Evolutionary conservation across 1,140 invertebrate species (phyloP).

Genomic region (Drosophila tropicalis): DNA sequence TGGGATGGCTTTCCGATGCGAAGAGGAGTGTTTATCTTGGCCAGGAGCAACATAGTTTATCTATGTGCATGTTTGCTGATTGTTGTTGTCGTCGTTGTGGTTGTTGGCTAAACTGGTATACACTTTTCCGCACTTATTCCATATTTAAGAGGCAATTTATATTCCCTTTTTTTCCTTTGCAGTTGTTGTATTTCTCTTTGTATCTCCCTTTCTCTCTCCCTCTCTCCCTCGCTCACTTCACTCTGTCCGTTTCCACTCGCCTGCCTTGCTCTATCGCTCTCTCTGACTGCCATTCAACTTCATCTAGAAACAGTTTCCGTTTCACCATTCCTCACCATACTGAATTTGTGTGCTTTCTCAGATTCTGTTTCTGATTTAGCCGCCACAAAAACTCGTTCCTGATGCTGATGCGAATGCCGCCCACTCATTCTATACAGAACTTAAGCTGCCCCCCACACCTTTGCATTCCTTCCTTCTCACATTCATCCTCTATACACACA

Average conservation of each 20-base stretch:
- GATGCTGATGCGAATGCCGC: conserved; percentile 21
- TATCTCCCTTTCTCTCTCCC: background rate
- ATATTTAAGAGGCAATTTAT: conserved; percentile 83
- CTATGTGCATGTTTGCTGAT: conserved; percentile 74
- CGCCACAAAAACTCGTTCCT: conserved; percentile 25
- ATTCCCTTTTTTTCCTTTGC: conserved; percentile 75
- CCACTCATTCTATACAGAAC: conserved; percentile 12
- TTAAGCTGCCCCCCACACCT: background rate
- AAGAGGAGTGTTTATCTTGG: conserved; percentile 66
- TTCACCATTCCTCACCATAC: conserved; percentile 3
- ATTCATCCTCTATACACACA: background rate
- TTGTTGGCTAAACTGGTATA: conserved; percentile 41
- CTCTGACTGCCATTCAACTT: conserved; percentile 58
- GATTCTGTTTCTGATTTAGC: conserved; percentile 48
- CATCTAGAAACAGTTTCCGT: conserved; percentile 52
- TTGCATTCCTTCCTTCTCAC: background rate
- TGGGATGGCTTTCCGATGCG: conserved; percentile 18
- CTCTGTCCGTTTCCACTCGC: background rate
- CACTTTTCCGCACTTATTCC: conserved; percentile 80
- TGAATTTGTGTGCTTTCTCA: conserved; percentile 29
- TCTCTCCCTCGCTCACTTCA: background rate
- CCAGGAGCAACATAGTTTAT: conserved; percentile 77
- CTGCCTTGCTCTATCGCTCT: background rate
- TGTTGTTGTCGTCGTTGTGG: conserved; percentile 44
- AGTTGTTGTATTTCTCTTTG: conserved; percentile 29